A percentile compares a stretch with the other conserved stretches of the same genome.
Evolutionary conservation across 23 tunicate species (phyloP).

Genomic region (Phallusia fumigata): DNA sequence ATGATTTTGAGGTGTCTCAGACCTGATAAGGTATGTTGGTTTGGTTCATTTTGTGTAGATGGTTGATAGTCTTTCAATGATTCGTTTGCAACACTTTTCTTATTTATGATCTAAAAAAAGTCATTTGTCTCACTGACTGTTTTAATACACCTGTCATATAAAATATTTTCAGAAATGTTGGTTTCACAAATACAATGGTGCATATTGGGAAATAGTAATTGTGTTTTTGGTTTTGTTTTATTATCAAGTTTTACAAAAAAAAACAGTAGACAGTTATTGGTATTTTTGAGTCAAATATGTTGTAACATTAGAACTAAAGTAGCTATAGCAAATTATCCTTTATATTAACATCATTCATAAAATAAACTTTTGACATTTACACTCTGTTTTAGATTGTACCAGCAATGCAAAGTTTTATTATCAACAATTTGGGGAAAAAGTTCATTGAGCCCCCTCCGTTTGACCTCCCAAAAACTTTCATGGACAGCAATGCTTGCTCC

Average conservation of each 20-base stretch:
- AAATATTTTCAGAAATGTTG: not conserved
- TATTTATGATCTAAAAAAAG: too few species aligned
- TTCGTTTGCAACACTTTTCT: too few species aligned
- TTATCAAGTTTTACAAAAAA: too few species aligned
- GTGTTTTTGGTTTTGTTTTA: too few species aligned
- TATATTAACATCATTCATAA: not conserved
- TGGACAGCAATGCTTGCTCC: slow-evolving; percentile 81
- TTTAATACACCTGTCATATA: too few species aligned
- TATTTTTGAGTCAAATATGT: too few species aligned
- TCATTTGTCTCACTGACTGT: too few species aligned
- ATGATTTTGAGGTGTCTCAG: slow-evolving; percentile 92
- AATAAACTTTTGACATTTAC: too few species aligned
- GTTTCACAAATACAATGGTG: too few species aligned
- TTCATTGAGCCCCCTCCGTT: slow-evolving; percentile 99
- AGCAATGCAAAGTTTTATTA: slow-evolving; percentile 82
- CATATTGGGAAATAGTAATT: too few species aligned
- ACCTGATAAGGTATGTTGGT: slow-evolving; percentile 82
- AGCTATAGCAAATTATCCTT: too few species aligned
- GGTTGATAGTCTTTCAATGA: not conserved
- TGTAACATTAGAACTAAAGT: too few species aligned
- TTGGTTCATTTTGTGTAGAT: not conserved
- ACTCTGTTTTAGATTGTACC: slow-evolving; percentile 64
- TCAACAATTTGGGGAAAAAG: slow-evolving; percentile 85
- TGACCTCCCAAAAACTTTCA: slow-evolving; percentile 90
- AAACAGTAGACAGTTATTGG: not conserved